Evolutionary conservation across 2,888 invertebrate species (phyloP), one percentile per base, ranked within the genome.

Genomic region (Elysia crispata): DNA sequence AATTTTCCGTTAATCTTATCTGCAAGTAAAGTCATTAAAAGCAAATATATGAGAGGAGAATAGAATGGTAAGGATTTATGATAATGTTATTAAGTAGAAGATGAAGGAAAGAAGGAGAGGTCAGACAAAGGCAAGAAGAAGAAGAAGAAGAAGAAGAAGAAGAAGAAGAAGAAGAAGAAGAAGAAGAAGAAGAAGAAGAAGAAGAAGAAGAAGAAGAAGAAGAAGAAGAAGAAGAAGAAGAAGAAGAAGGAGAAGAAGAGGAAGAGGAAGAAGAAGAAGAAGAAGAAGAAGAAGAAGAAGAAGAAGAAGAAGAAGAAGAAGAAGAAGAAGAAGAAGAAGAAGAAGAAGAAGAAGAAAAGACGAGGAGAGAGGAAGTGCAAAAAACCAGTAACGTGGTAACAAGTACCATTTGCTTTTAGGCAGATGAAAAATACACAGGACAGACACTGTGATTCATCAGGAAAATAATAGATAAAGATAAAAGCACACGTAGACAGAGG

Each of bases 301-400:
- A 28, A 28, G 30, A 28, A 15, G 13, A 67, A 28, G 28, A 67
- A 67, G 69, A 67, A 67, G 30, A 70, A 50, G 54, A 50, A 50
- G 50, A 50, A 54, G 54, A 54, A 50, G 57, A 57, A 28, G 60
- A 57, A 57, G 57, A 30, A 28, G 33, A 25, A 30, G 28, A 23
- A 15, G 60, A 23, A 3, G 15, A 3, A 60, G 15, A 60, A 18
- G 15, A 60, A 18, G 15, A 15, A 23, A 23, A 60, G 60, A 18
- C 5, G 60, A 23, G 15, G 60, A 23, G 15, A 23, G 60, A 60
- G 5, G 60, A 15, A 23, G 60, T 23, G 60, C 41, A 3, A 3
- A 3, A 41, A 6, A 11, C 3, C 41, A 41, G 5, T 41, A 41
- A 41, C 3, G 11, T 6, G 41, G 5, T 41, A 41, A 41, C 3